Percentiles rank a stretch among this genome's conserved stretches.
Evolutionary conservation across 2,797 vertebrate genomes (phyloP).

Genomic region (Alauda arvensis): DNA sequence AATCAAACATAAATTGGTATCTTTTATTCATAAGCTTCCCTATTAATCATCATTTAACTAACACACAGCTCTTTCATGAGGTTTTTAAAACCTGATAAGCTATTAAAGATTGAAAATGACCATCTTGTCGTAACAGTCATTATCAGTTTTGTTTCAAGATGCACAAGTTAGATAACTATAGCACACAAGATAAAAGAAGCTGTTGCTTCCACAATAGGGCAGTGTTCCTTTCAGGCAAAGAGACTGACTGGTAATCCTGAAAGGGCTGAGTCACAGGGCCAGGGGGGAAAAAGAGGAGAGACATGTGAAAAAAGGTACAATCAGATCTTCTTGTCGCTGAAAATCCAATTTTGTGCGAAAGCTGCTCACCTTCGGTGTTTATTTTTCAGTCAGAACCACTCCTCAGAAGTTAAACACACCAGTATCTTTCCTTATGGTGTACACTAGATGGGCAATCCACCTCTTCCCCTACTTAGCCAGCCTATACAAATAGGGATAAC

Average conservation of each 20-base stretch:
- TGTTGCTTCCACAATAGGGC: background rate
- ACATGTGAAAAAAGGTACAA: background rate
- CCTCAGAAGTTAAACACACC: background rate
- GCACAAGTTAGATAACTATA: background rate
- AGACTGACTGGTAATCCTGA: background rate
- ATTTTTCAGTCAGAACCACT: background rate
- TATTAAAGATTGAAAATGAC: background rate
- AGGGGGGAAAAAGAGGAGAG: background rate
- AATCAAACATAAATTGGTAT: background rate
- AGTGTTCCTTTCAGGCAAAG: background rate
- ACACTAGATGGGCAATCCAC: background rate
- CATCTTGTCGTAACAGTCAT: background rate
- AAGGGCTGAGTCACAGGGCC: background rate
- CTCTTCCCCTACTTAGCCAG: background rate
- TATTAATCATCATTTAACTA: background rate
- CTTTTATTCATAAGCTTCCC: background rate
- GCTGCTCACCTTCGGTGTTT: background rate
- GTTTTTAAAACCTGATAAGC: background rate
- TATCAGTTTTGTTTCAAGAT: background rate
- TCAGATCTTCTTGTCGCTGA: background rate
- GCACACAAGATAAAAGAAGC: background rate
- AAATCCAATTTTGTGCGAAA: background rate
- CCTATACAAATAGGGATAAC: background rate
- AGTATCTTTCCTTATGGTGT: background rate
- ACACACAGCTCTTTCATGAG: background rate